phyloP scores from a whole-genome alignment of 2,113 vertebrate genomes.

The Python bivittatus region DNA sequence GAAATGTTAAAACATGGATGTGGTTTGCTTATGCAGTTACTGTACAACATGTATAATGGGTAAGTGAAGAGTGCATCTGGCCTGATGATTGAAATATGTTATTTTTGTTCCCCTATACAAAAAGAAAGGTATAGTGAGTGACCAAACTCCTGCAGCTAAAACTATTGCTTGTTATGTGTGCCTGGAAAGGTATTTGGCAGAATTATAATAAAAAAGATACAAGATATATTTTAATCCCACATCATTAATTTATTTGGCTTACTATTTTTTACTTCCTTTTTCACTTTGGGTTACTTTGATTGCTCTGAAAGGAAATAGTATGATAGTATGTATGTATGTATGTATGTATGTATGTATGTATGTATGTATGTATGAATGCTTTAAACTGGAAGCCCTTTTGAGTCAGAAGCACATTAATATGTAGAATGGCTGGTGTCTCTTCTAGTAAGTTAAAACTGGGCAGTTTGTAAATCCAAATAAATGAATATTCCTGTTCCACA shows the following conservation, averaged over 20 bases:
- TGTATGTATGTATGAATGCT: neutral
- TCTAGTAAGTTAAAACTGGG: neutral
- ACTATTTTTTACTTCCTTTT: neutral
- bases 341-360: neutral
- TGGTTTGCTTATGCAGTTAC: neutral
- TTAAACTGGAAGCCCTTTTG: neutral
- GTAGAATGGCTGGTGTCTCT: neutral
- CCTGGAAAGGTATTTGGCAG: neutral
- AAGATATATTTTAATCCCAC: neutral
- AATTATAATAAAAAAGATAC: neutral
- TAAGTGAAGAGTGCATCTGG: neutral
- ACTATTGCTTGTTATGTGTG: neutral
- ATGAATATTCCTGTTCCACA: neutral
- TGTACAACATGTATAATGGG: neutral
- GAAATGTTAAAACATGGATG: neutral
- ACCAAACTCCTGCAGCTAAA: neutral
- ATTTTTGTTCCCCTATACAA: neutral
- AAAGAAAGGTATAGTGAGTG: neutral
- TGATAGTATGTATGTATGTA: neutral
- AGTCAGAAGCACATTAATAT: neutral
- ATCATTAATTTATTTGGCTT: neutral
- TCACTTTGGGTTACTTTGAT: neutral
- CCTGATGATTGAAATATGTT: neutral
- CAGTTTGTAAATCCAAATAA: conserved; percentile 20
- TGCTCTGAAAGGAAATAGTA: neutral